A percentile compares a stretch with the other conserved stretches of the same genome.
These are phyloP conservation scores for Drosophila sp. DNA, from an alignment of 1,140 invertebrate genomes.

Conservation along the genomic window DNA sequence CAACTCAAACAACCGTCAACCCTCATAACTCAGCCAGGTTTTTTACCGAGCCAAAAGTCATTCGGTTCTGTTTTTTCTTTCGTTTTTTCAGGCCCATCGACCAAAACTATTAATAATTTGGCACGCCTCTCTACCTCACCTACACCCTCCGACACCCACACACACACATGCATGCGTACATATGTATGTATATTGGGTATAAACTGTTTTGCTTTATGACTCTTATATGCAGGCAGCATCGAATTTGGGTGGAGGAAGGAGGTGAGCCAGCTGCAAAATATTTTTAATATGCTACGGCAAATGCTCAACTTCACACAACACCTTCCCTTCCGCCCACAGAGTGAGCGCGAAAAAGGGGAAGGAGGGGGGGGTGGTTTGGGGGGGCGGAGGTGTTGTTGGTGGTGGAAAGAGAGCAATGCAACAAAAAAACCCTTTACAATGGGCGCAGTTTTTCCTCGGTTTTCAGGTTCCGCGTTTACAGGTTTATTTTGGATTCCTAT, in stretches of 20 bases:
- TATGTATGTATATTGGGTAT: conserved; percentile 19
- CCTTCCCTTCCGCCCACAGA: too few relatives aligned
- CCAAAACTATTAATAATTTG: conserved; percentile 78
- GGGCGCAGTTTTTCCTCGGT: conserved; percentile 1
- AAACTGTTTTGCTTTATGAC: conserved; percentile 80
- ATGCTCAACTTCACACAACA: too few relatives aligned
- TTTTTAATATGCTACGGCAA: conserved; percentile 71
- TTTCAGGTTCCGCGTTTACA: too few relatives aligned
- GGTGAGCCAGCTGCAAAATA: conserved; percentile 60
- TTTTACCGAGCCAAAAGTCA: conserved; percentile 52
- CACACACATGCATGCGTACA: conserved; percentile 11
- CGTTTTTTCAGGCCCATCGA: conserved; percentile 64
- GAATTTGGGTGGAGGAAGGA: neutral
- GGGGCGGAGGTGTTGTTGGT: too few relatives aligned
- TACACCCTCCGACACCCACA: neutral
- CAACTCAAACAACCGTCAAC: conserved; percentile 14
- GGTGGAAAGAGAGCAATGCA: conserved; percentile 26
- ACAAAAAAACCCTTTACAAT: conserved; percentile 58
- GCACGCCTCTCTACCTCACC: conserved; percentile 32
- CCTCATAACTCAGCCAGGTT: conserved; percentile 37
- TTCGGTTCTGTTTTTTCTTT: conserved; percentile 27
- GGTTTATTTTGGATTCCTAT: too few relatives aligned
- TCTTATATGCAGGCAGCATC: conserved; percentile 63
- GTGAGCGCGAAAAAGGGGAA: too few relatives aligned
- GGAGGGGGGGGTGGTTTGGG: too few relatives aligned